phyloP scores from a whole-genome alignment of 2,888 invertebrate species.

The Drosophila fulvimacula region DNA sequence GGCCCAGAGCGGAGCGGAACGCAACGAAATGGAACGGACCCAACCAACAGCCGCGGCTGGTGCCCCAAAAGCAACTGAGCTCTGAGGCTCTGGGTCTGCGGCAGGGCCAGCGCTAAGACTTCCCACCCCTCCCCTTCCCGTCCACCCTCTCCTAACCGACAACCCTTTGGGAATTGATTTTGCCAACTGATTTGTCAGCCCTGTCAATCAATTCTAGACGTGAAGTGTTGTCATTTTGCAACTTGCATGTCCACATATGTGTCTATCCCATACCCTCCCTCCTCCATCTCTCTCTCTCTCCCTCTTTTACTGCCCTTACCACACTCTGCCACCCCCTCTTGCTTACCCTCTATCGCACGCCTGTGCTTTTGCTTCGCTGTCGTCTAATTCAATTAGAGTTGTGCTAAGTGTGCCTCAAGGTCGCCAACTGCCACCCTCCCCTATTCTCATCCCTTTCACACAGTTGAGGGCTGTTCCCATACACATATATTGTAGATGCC shows the following conservation, averaged over 20 bases:
- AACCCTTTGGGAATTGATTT: conserved; percentile 40
- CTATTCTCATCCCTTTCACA: conserved; percentile 5
- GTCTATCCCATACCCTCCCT: not conserved
- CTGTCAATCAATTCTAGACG: conserved; percentile 72
- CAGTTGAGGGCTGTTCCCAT: conserved; percentile 15
- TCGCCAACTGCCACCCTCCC: conserved; percentile 21
- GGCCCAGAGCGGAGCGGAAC: conserved; percentile 32
- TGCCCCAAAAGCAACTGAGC: conserved; percentile 66
- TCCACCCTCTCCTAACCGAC: too few species aligned
- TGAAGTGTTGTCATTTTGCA: conserved; percentile 46
- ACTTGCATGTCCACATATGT: conserved; percentile 4
- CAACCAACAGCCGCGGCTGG: conserved; percentile 48
- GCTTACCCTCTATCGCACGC: conserved; percentile 13
- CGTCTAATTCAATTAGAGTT: conserved; percentile 79
- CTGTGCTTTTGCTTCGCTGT: conserved; percentile 28
- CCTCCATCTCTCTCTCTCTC: conserved; percentile 3
- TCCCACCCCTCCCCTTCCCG: not conserved
- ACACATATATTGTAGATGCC: not conserved
- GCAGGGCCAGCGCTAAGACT: conserved; percentile 5
- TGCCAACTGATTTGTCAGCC: conserved; percentile 46
- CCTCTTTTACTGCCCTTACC: not conserved
- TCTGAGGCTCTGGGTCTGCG: conserved; percentile 2
- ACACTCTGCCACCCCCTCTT: not conserved
- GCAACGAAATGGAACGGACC: conserved; percentile 6
- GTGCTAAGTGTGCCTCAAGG: conserved; percentile 73